A percentile compares a stretch with the other conserved stretches of the same genome.
phyloP scores from a whole-genome alignment of 1,140 invertebrate species.

The Aphelinus certus region DNA sequence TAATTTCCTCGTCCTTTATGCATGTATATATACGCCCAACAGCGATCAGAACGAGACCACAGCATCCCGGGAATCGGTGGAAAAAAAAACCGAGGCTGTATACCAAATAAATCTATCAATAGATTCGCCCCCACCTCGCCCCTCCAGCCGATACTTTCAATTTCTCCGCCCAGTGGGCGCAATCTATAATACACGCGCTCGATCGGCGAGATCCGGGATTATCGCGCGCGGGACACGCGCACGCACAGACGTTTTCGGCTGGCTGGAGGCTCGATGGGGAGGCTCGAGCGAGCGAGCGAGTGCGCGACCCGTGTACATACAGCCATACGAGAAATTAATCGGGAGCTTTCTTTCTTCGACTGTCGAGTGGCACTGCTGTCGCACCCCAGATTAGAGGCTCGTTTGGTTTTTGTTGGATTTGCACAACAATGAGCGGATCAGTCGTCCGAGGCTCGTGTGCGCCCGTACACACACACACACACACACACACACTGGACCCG shows the following conservation, averaged over 20 bases:
- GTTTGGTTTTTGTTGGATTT: conserved; percentile 52
- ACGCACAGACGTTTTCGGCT: conserved; percentile 18
- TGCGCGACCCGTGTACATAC: conserved; percentile 4
- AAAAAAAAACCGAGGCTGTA: no score
- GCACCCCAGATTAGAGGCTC: conserved; percentile 25
- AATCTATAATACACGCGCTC: neutral
- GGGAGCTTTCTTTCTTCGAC: conserved; percentile 6
- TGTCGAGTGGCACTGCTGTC: conserved; percentile 6
- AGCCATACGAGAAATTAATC: conserved; percentile 31
- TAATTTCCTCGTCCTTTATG: no score
- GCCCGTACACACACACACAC: neutral
- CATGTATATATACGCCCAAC: no score
- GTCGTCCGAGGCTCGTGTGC: conserved; percentile 45
- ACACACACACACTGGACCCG: no score
- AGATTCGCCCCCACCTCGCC: neutral
- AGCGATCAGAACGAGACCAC: no score
- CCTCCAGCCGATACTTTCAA: conserved; percentile 15
- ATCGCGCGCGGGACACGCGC: conserved; percentile 27
- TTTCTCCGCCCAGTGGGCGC: neutral
- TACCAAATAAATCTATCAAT: conserved; percentile 19
- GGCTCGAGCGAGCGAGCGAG: neutral
- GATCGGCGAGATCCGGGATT: conserved; percentile 35
- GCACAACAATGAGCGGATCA: conserved; percentile 55
- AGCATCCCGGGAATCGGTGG: no score
- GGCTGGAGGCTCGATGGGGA: neutral